These are phyloP conservation scores for Chaetops frenatus DNA, from an alignment of 2,113 vertebrate species.

Conservation along the genomic window DNA sequence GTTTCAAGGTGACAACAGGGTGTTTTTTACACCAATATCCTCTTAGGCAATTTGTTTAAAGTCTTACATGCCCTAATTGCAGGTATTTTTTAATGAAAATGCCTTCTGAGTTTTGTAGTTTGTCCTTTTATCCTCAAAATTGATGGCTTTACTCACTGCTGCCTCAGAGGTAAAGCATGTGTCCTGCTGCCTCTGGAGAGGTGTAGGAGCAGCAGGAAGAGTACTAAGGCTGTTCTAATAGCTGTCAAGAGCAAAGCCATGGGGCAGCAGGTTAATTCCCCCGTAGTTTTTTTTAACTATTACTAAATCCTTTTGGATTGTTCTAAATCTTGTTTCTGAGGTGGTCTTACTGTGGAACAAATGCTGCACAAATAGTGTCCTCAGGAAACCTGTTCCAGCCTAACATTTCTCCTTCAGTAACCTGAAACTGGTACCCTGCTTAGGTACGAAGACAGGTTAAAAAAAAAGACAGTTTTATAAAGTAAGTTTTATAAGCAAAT, in stretches of 20 bases:
- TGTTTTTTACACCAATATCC: background rate
- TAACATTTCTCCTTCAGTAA: constrained; percentile 8
- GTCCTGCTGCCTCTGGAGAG: background rate
- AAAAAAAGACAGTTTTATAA: background rate
- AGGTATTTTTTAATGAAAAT: constrained; percentile 10
- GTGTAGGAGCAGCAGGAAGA: background rate
- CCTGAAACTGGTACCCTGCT: background rate
- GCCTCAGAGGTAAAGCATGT: background rate
- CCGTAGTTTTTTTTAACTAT: background rate
- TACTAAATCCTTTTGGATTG: background rate
- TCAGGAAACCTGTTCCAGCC: background rate
- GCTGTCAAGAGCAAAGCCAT: background rate
- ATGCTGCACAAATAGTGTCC: background rate
- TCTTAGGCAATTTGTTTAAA: background rate
- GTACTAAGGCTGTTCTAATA: background rate
- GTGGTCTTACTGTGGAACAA: background rate
- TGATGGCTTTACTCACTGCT: background rate
- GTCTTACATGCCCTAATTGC: background rate
- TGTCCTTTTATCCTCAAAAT: background rate
- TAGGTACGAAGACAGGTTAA: background rate
- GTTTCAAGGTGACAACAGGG: background rate
- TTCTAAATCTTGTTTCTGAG: background rate
- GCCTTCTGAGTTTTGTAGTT: background rate
- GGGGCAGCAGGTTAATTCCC: background rate
- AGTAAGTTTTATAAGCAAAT: background rate